A percentile compares a stretch with the other conserved stretches of the same genome.
Evolutionary conservation across 2,888 invertebrate genomes (phyloP).

Genomic region (Chouioia cunea): DNA sequence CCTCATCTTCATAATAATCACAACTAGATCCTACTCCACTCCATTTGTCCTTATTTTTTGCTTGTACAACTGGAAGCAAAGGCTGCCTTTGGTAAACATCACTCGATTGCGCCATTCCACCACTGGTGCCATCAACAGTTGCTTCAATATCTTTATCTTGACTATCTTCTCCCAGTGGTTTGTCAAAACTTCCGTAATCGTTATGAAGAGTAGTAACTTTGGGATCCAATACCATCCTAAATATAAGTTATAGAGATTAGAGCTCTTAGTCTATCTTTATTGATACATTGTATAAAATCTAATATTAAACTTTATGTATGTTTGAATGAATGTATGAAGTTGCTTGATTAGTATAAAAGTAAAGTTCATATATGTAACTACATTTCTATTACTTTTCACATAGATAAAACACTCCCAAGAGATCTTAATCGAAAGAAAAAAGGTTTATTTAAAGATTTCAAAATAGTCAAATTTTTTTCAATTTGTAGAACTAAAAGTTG

Average conservation of each 20-base stretch:
- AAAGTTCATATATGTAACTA: too few relatives aligned
- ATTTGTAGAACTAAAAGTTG: too few relatives aligned
- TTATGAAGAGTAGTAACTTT: conserved; percentile 71
- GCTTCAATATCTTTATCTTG: conserved; percentile 67
- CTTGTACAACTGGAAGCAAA: conserved; percentile 69
- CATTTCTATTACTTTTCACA: too few relatives aligned
- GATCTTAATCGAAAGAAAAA: too few relatives aligned
- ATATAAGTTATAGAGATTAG: conserved; percentile 12
- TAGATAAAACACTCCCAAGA: too few relatives aligned
- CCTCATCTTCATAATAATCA: conserved; percentile 70
- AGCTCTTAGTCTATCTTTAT: too few relatives aligned
- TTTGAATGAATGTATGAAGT: too few relatives aligned
- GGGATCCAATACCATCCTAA: conserved; percentile 77
- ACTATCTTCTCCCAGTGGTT: conserved; percentile 64
- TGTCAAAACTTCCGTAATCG: conserved; percentile 76
- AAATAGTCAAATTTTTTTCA: too few relatives aligned
- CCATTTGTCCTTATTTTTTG: conserved; percentile 70
- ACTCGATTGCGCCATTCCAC: conserved; percentile 67
- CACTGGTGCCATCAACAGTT: conserved; percentile 66
- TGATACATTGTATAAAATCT: too few relatives aligned
- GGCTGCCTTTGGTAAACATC: conserved; percentile 76
- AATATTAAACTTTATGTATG: too few relatives aligned
- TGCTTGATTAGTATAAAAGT: too few relatives aligned
- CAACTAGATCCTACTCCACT: conserved; percentile 66
- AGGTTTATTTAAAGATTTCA: too few relatives aligned